phyloP scores from a whole-genome alignment of 2,113 vertebrate species.

The Solenodon paradoxus region DNA sequence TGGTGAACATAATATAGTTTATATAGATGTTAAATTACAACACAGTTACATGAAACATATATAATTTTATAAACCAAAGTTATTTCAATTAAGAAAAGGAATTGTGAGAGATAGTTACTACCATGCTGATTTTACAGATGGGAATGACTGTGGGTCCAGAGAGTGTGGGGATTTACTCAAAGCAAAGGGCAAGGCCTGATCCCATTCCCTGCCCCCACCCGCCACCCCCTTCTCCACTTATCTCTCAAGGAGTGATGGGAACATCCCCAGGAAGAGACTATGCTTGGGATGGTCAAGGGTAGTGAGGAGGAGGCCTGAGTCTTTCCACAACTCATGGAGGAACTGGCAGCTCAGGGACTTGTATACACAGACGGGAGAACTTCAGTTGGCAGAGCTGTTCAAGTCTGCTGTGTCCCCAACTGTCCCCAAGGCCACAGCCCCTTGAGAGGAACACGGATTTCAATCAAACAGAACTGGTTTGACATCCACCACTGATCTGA shows the following conservation, averaged over 20 bases:
- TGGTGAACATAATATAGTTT: not conserved
- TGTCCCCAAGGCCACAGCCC: not conserved
- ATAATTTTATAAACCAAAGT: not conserved
- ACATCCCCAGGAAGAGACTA: not conserved
- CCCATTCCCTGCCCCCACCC: not conserved
- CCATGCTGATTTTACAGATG: not conserved
- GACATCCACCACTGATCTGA: not conserved
- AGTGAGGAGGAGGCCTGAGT: not conserved
- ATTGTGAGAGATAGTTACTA: not conserved
- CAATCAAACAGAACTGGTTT: not conserved
- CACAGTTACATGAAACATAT: not conserved
- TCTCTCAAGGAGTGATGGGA: not conserved
- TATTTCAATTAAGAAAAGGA: too few species aligned
- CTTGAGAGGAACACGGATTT: not conserved
- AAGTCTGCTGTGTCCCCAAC: not conserved
- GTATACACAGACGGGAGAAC: not conserved
- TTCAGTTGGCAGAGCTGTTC: too few species aligned
- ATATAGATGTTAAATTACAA: too few species aligned
- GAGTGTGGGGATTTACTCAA: too few species aligned
- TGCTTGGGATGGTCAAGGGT: not conserved
- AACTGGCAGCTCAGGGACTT: not conserved
- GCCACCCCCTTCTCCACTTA: rapidly evolving
- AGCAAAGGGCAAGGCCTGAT: not conserved
- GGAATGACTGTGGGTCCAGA: not conserved
- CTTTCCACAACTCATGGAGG: not conserved